Evolutionary conservation across 2,888 invertebrate genomes (phyloP).

Genomic region (Acronicta leporina): DNA sequence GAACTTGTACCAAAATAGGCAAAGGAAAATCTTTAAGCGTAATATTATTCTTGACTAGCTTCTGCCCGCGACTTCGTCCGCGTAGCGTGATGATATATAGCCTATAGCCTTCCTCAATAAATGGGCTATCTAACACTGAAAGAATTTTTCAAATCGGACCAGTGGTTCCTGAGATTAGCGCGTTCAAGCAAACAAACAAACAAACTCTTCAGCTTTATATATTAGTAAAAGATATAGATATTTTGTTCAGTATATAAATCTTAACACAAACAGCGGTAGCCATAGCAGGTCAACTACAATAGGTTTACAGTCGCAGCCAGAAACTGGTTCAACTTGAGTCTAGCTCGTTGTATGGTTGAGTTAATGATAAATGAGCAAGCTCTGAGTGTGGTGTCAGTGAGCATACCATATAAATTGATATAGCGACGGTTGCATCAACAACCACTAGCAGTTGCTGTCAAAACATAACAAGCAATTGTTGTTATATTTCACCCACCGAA

Average conservation of each 20-base stretch:
- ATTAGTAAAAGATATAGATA: no score
- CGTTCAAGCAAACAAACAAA: no score
- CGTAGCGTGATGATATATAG: no score
- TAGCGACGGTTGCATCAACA: constrained; percentile 1
- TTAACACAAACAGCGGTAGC: constrained; percentile 14
- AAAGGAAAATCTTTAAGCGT: background rate
- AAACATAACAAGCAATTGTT: background rate
- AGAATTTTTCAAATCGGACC: no score
- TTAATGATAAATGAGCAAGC: constrained; percentile 47
- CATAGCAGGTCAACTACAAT: constrained; percentile 21
- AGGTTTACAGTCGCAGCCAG: constrained; percentile 23
- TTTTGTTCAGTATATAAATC: constrained; percentile 17
- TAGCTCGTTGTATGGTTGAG: constrained; percentile 27
- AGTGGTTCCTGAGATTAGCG: no score
- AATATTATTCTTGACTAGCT: no score
- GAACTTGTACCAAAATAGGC: no score
- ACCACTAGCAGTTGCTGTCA: constrained; percentile 3
- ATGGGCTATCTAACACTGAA: no score
- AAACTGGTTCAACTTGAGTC: constrained; percentile 42
- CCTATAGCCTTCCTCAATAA: no score
- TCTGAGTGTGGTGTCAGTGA: constrained; percentile 22
- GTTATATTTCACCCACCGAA: background rate
- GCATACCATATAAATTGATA: background rate
- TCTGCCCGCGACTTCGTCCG: no score
- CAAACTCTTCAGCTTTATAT: no score